Base-by-base conservation (phyloP, 2,888 invertebrate genomes). In the Lasioglossum vierecki region DNA sequence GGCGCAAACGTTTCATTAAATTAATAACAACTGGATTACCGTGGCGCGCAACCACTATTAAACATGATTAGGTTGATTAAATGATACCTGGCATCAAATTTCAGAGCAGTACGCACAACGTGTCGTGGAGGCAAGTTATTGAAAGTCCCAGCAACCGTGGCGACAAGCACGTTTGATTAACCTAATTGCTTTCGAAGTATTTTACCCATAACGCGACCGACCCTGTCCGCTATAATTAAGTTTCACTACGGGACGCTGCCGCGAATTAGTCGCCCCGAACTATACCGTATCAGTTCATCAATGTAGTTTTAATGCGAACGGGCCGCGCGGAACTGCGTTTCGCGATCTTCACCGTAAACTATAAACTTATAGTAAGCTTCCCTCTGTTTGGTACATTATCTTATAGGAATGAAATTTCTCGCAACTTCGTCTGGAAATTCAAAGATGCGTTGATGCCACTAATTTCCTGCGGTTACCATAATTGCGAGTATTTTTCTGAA, bases 31-130 rank as follows among this genome's bases (percentile, higher is more conserved):
- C 18, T 13, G 66, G 60, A 74, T 77, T 60, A 60, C 39, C 30
- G 44, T 11, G 44, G 53, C 39, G 41, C 35, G 44, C 26, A 53
- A 63, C 22, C 39, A 57, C 13, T 68, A 76, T 83, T 73, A 83
- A 83, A 83, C 41, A 49, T 53, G 77, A 83, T 83, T 83, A 83
- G 83, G 30, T 70, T 83, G 77, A 83, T 84, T 74, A 83, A 70
- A 70, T 49, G 66, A 70, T 77, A 44, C n/a, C 39, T 13, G 9
- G 35, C n/a, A 26, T 77, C 68, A 77, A 60, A 74, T 60, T 77
- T 49, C 73, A 39, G 30, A 35, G 70, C 46, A 53, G 46, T 53
- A 44, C 41, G 76, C 44, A 18, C 44, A 53, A 80, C 70, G 60
- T 39, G 41, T 68, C 26, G 44, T 53, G 4, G 79, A 49, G 68